Base-by-base conservation (phyloP, 2,797 vertebrate genomes). In the Podarcis siculus region DNA sequence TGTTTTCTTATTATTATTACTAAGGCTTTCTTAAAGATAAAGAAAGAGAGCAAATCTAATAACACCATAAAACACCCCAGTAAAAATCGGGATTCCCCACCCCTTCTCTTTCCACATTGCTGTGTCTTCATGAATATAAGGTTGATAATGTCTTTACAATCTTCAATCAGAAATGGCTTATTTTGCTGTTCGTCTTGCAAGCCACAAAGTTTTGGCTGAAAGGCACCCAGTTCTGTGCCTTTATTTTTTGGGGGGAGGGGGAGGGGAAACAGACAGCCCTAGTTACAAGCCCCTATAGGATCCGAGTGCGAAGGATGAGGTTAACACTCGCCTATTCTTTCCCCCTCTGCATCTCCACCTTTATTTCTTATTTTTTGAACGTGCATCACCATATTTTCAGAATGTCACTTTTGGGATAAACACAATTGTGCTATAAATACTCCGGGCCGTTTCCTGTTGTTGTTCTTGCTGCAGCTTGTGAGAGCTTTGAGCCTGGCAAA, bases 381-480 rank as follows among this genome's bases (percentile, higher is more conserved):
- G 90, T 92, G 92, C 92, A 92, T 89, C 19, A 89, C 92, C 93
- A 96, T 96, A 93, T 94, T 93, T 95, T 93, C 95, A 96, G 93
- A 96, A 95, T 92, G 95, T 95, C 95, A 95, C 95, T 95, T 61
- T 95, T 82, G 90, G 96, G 96, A 96, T 95, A 96, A 96, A 95
- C 95, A 96, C 94, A 95, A 88, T 95, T 93, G 93, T 93, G 93
- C 95, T 97, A 95, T 96, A 96, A 97, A 97, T 93, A 95, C 90
- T 85, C 89, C n/a, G 1, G 94, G 95, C 96, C 94, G 66, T 96
- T 97, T 97, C 96, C 97, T 97, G 97, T 96, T 96, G 93, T 95
- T 96, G 93, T 95, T 96, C 91, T 96, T 87, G 91, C 87, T 93
- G 93, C 93, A 95, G 96, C 95, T 95, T 93, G 92, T 91, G 75